Conservation (phyloP, 2,888 invertebrate genomes). For the Fragum sueziense region DNA sequence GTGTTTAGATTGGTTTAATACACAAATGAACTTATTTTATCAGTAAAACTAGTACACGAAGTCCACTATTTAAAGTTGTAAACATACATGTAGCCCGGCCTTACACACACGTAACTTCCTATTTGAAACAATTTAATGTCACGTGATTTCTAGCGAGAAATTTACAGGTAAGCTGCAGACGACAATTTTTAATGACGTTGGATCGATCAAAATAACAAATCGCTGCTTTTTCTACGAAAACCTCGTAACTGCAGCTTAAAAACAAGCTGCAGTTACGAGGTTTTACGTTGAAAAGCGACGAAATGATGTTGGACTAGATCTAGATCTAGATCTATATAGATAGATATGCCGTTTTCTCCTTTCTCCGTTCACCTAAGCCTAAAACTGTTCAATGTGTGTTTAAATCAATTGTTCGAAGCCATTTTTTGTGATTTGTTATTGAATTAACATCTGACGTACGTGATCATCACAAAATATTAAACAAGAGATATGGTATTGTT, state of each 20-base stretch:
- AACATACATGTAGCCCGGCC: constrained; percentile 7
- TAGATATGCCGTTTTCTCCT: neutral
- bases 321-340: neutral
- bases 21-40: constrained; percentile 1
- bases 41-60: neutral
- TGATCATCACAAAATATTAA: no score
- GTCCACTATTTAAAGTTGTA: neutral
- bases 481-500: no score
- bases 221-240: neutral
- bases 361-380: no score
- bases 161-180: neutral
- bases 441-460: no score
- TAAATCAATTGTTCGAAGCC: no score
- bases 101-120: constrained; percentile 17
- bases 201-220: no score
- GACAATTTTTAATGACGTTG: neutral
- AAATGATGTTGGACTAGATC: neutral
- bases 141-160: constrained; percentile 10
- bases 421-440: no score
- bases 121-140: neutral
- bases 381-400: no score
- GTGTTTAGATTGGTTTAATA: neutral
- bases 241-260: no score
- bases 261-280: neutral
- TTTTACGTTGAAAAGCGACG: neutral